Base-by-base conservation (phyloP, 2,797 vertebrate species). In the Onychomys leucogaster region DNA sequence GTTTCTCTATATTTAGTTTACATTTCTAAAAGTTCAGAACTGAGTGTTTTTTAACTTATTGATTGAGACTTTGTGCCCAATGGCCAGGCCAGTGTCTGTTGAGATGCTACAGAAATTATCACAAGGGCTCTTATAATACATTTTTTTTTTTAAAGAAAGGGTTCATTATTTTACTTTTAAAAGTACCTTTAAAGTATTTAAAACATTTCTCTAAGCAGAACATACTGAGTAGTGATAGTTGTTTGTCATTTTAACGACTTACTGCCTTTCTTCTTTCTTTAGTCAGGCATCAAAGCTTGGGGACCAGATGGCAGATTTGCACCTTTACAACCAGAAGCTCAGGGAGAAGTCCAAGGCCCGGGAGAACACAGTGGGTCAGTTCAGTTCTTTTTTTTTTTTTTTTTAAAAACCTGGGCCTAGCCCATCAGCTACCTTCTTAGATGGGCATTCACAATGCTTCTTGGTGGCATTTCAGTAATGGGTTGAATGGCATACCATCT, bases 221-320 rank as follows among this genome's bases (percentile, higher is more conserved):
- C 34, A 0, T 7, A 16, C 5, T 27, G 0, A 13, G 37, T 9
- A 23, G 29, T 49, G 46, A 37, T 49, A 27, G 11, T 16, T 55
- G 52, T 46, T 90, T 83, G n/a, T 59, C 69, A 4, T 21, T 71
- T 73, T 34, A 61, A 67, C 19, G 14, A 16, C 52, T 55, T 41
- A 52, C 78, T 59, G 1, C 21, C 0, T 80, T 81, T 91, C 96
- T 96, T 94, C 32, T 67, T 86, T 97, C 59, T 96, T 49, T 93
- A 99, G 99, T 93, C 98, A 98, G 71, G 99, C 99, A 80, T 98
- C 98, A 91, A 98, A 97, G 16, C 98, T 99, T 5, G 99, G 99
- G 83, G 99, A 99, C 75, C 99, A 99, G 98, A 97, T 99, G 95
- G 99, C 99, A 61, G 99, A 99, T 55, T 95, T 99, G 97, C 99